Conservation (phyloP, 1,140 invertebrate genomes). For the Heliconius hermathena region DNA sequence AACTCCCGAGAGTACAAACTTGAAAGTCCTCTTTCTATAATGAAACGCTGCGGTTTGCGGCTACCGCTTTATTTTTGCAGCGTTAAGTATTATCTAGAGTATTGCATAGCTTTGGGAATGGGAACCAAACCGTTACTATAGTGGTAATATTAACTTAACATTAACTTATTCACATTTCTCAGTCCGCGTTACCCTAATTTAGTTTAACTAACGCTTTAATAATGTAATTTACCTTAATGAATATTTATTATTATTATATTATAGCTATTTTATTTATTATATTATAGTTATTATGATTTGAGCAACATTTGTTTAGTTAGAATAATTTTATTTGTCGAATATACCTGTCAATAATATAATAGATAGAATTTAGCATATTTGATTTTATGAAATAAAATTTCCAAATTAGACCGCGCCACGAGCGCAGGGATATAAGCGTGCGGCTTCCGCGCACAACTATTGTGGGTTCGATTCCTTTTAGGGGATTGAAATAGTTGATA, state of each 20-base stretch:
- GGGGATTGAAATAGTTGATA: too few relatives aligned
- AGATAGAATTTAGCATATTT: too few relatives aligned
- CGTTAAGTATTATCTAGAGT: conserved; percentile 19
- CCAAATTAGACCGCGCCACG: too few relatives aligned
- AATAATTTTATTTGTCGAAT: too few relatives aligned
- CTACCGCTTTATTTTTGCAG: conserved; percentile 20
- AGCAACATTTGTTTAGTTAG: too few relatives aligned
- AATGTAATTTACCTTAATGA: not conserved
- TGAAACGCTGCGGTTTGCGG: conserved; percentile 13
- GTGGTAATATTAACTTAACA: conserved; percentile 16
- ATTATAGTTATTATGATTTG: too few relatives aligned
- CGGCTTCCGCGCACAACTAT: too few relatives aligned
- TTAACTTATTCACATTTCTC: not conserved
- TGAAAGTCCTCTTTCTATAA: conserved; percentile 15
- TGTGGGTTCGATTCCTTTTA: too few relatives aligned
- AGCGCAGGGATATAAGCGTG: too few relatives aligned
- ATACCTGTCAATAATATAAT: too few relatives aligned
- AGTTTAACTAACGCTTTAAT: not conserved
- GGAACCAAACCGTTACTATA: conserved; percentile 18
- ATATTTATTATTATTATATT: conserved; percentile 12
- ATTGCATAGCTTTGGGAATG: conserved; percentile 13
- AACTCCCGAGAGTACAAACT: not conserved
- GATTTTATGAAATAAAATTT: too few relatives aligned
- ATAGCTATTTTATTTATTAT: not conserved
- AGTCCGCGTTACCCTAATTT: conserved; percentile 6